Percentiles rank a stretch among this genome's conserved stretches.
Evolutionary conservation across 2,888 invertebrate species (phyloP).

Genomic region (Mesorhabditis sp.): DNA sequence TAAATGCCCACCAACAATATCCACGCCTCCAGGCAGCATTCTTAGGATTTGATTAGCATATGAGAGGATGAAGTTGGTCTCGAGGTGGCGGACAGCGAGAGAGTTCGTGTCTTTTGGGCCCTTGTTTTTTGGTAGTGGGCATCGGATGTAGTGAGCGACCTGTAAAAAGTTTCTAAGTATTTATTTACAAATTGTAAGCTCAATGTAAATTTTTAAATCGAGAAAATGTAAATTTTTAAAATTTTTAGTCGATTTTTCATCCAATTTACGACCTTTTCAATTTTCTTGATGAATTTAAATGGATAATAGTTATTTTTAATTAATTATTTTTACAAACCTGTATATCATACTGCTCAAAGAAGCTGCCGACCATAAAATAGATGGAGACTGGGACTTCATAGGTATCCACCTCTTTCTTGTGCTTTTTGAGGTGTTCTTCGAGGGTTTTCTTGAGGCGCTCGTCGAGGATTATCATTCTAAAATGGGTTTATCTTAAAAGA

Average conservation of each 20-base stretch:
- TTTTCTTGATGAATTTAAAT: too few relatives aligned
- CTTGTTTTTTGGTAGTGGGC: background rate
- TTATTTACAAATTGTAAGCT: background rate
- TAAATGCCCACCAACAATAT: background rate
- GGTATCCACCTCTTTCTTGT: background rate
- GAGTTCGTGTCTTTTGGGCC: too few relatives aligned
- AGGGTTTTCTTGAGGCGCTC: background rate
- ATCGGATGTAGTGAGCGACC: background rate
- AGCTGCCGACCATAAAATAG: background rate
- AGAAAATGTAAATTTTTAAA: too few relatives aligned
- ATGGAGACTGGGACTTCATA: background rate
- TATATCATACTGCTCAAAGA: background rate
- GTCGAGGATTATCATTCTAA: slow-evolving; percentile 2
- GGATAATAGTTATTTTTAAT: too few relatives aligned
- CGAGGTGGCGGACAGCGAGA: too few relatives aligned
- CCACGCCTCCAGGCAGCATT: background rate
- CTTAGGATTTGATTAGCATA: background rate
- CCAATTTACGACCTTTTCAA: too few relatives aligned
- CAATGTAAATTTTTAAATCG: background rate
- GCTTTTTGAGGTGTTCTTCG: background rate
- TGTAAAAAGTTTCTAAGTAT: background rate
- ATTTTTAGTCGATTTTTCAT: too few relatives aligned
- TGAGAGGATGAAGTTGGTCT: too few relatives aligned
- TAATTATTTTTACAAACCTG: background rate
- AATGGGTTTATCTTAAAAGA: background rate